phyloP scores from a whole-genome alignment of 2,113 vertebrate species.

The Noctilio leporinus region DNA sequence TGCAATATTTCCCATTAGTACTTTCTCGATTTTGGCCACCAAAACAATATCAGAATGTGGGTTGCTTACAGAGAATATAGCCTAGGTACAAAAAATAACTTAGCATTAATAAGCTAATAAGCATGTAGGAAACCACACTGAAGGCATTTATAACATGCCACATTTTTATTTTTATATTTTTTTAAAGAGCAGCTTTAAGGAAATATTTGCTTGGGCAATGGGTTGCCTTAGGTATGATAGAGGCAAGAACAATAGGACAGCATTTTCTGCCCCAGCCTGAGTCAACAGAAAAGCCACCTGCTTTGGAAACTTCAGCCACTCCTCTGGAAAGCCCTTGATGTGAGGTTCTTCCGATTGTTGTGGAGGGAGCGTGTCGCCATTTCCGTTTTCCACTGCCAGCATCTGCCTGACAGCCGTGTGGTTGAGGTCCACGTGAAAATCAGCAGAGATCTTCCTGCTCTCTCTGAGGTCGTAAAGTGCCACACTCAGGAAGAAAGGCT shows the following conservation, averaged over 20 bases:
- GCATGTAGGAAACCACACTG: not conserved
- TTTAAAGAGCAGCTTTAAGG: not conserved
- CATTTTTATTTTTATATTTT: no score
- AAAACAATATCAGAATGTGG: slow-evolving; percentile 94
- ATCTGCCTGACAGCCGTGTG: slow-evolving; percentile 89
- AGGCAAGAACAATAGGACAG: not conserved
- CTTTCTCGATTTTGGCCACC: slow-evolving; percentile 95
- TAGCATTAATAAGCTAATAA: not conserved
- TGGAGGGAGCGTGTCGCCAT: slow-evolving; percentile 73
- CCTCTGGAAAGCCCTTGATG: slow-evolving; percentile 85
- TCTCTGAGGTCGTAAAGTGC: slow-evolving; percentile 91
- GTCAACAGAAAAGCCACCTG: slow-evolving; percentile 82
- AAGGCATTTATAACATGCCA: not conserved
- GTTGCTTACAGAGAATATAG: slow-evolving; percentile 94
- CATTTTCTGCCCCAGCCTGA: not conserved
- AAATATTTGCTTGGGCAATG: not conserved
- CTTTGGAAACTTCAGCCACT: slow-evolving; percentile 93
- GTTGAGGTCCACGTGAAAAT: slow-evolving; percentile 96
- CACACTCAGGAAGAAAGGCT: slow-evolving; percentile 94
- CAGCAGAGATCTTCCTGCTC: slow-evolving; percentile 92
- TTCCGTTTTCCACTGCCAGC: slow-evolving; percentile 88
- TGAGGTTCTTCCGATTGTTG: slow-evolving; percentile 85
- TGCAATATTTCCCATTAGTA: slow-evolving; percentile 94
- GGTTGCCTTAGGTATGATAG: not conserved
- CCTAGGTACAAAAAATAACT: slow-evolving; percentile 77